These are phyloP conservation scores for Pseudopipra pipra DNA, from an alignment of 2,113 vertebrate species.

Conservation along the genomic window DNA sequence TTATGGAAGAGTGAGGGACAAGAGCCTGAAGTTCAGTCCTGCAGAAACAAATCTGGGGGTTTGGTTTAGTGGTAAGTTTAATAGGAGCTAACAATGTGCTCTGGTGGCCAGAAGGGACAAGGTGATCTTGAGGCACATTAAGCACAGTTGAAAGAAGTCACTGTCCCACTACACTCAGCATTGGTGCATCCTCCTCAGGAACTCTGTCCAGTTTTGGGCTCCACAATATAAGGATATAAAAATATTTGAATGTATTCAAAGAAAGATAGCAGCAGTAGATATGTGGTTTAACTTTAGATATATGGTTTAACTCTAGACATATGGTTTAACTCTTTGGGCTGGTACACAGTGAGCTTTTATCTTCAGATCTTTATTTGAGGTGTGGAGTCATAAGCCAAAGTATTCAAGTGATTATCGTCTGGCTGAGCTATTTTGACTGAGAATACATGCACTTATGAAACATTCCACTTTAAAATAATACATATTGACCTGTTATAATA, in stretches of 20 bases:
- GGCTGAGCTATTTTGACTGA: background rate
- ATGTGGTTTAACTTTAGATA: background rate
- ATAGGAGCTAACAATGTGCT: background rate
- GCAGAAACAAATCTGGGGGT: background rate
- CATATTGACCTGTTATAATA: background rate
- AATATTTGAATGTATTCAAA: background rate
- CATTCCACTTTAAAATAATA: background rate
- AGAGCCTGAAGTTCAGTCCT: background rate
- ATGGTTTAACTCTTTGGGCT: background rate
- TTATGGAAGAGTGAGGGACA: background rate
- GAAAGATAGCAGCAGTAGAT: background rate
- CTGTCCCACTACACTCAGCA: background rate
- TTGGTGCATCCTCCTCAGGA: background rate
- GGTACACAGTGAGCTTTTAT: background rate
- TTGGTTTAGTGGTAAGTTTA: background rate
- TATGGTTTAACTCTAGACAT: background rate
- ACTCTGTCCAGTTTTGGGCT: background rate
- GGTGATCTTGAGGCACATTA: accelerated
- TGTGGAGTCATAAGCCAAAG: background rate
- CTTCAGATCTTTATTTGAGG: background rate
- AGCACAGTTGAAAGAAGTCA: background rate
- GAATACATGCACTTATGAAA: background rate
- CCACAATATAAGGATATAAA: background rate
- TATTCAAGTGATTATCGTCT: background rate
- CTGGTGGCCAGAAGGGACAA: background rate